Base-by-base conservation (phyloP, 1,140 invertebrate genomes). In the Drosophila santomea region DNA sequence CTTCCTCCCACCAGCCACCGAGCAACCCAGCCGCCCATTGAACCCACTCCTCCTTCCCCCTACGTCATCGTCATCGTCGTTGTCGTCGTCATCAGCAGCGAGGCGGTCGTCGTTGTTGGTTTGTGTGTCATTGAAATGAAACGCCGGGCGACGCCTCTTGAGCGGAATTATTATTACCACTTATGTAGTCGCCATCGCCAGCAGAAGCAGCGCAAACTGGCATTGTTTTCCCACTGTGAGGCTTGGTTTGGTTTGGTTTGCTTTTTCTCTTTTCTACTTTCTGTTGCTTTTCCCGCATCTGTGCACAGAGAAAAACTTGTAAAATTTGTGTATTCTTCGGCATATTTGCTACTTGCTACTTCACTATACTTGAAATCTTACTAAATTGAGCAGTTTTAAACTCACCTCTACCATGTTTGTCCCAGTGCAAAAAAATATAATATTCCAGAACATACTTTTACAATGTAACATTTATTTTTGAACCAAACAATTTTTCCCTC, bases 111-210 rank as follows among this genome's bases (percentile, higher is more conserved):
- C 56, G 73, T 78, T 77, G 81, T 72, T 67, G 78, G 88, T 83
- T 86, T 90, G 80, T 89, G 79, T 91, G 88, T 90, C 88, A 91
- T 90, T 90, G 88, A 91, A 91, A 90, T 79, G 83, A 86, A 86
- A 88, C 78, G 83, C 71, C 71, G 63, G 81, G 82, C 80, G 83
- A 90, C 82, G 88, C 82, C 88, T 90, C 88, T 86, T 83, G 86
- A 90, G 71, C 88, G 77, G 82, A 88, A 86, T 91, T 91, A 86
- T 91, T 90, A 90, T 90, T 91, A 79, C 88, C 88, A 90, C 88
- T 90, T 88, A 83, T 86, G 74, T 74, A 85, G 66, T 75, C 56
- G 71, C 61, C 74, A 88, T 75, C 56, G 71, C 61, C 74, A 76
- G 77, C 64, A 50, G 58, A 54, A 63, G 32, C 59, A 47, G 60